Evolutionary conservation across 2,888 invertebrate species (phyloP), one percentile per base, ranked within the genome.

Genomic region (Coelogynopora nodosa): DNA sequence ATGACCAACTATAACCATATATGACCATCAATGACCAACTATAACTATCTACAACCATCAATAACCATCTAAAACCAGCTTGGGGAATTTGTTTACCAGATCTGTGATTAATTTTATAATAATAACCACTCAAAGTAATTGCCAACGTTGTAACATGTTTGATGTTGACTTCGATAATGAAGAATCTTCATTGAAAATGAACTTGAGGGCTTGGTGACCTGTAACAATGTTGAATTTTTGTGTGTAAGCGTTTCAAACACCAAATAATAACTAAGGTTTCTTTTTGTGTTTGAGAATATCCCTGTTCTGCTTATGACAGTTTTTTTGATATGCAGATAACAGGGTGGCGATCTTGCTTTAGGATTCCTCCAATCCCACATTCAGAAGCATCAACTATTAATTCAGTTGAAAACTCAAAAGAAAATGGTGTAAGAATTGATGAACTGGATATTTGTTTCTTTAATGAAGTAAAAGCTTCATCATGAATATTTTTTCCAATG

Each of bases 211-310:
- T 26, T 74, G 74, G 27, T 74, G 74, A 74, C 23, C 74, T 13
- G 74, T 74, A n/a, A 74, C 74, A 74, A 74, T 74, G 18, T 5
- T 74, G 74, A 23, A 74, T 13, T 23, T 23, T n/a, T 74, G 5
- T 74, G 10, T 74, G 74, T 74, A 74, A 74, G 5, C 23, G 5
- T 2, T 74, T 74, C 10, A 74, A 5, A 74, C 74, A 74, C 74
- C 74, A 74, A 74, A 74, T 74, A 26, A 74, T 26, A 23, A 26
- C 27, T 13, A 74, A 23, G 5, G 74, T 26, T 13, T 74, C 74
- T 26, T 74, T 74, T 74, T 74, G 74, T 5, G 74, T 74, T 26
- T 74, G 74, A 74, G 74, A 74, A 74, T 74, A 74, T 2, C 74
- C 23, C 23, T 82, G 18, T 74, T 74, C 74, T n/a, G 74, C 27